Evolutionary conservation across 2,888 invertebrate species (phyloP), one percentile per base, ranked within the genome.

Genomic region (Charanyca ferruginea): DNA sequence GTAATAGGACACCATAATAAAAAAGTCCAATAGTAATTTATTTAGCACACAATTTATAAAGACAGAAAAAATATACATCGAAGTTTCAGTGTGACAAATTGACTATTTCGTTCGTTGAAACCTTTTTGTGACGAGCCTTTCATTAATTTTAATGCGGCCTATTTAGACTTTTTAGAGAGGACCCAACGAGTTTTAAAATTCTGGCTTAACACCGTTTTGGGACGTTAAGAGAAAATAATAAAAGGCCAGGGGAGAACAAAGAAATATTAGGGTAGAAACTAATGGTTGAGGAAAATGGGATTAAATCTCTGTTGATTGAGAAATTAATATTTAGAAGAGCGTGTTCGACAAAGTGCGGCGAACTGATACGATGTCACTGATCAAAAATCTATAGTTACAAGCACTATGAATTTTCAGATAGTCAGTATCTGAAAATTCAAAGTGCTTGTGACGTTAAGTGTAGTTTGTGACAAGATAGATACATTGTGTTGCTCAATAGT

Each of bases 91-190:
- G 13, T 58, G 59, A 76, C 45, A 72, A 80, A 80, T 78, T 52
- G 68, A 51, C 68, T 59, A 61, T 54, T 52, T 60, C 18, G 35
- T 47, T 78, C 23, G 45, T 44, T 52, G 28, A 60, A 65, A 60
- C 61, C 55, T 61, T 69, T 66, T 66, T 42, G 49, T 42, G 49
- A 66, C 49, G 41, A 22, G 42, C 55, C 28, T 77, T 51, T 59
- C 62, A 77, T 79, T 77, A 80, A 77, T 65, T 77, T 72, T 51
- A 80, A 73, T 77, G 68, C 32, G 42, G 7, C 20, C 48, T 64
- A 65, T 69, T 72, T 72, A 80, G 60, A 70, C 11, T 53, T 66
- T 58, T 58, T 25, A 61, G 65, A 22, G 23, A 53, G 35, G 5
- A 51, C 47, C 25, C 53, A 57, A 28, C 13, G 23, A 44, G 38